A percentile compares a stretch with the other conserved stretches of the same genome.
Evolutionary conservation across 1,140 invertebrate species (phyloP).

Genomic region (Schlechtendalia chinensis): DNA sequence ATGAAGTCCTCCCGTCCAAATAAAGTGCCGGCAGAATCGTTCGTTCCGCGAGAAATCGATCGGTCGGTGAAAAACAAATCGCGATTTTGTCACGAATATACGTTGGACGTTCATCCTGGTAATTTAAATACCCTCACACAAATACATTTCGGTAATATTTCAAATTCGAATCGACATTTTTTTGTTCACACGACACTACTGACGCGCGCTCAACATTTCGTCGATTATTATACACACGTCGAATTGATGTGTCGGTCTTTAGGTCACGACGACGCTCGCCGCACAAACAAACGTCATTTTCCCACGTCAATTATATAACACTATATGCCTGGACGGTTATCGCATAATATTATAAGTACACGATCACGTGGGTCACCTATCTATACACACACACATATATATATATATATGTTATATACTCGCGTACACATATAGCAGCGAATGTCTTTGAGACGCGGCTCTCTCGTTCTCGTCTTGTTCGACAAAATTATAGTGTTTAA

Average conservation of each 20-base stretch:
- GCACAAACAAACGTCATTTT: neutral
- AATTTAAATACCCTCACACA: too few relatives aligned
- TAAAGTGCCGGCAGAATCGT: too few relatives aligned
- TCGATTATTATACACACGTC: neutral
- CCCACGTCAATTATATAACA: conserved; percentile 42
- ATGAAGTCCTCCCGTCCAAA: too few relatives aligned
- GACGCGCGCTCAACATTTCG: too few relatives aligned
- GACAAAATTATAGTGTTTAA: conserved; percentile 35
- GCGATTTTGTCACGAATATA: too few relatives aligned
- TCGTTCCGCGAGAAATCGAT: too few relatives aligned
- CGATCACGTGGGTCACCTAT: neutral
- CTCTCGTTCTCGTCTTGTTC: neutral
- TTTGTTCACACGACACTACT: too few relatives aligned
- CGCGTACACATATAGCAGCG: neutral
- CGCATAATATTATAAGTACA: neutral
- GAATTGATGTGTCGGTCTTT: neutral
- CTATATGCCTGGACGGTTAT: neutral
- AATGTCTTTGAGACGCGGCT: neutral
- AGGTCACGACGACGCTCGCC: conserved; percentile 6
- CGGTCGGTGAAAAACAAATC: too few relatives aligned
- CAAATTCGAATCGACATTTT: too few relatives aligned
- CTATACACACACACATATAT: neutral
- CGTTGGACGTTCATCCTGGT: too few relatives aligned
- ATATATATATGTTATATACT: neutral
- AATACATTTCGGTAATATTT: too few relatives aligned